Base-by-base conservation (phyloP, 1,140 invertebrate species). In the Scaptomyza montana region DNA sequence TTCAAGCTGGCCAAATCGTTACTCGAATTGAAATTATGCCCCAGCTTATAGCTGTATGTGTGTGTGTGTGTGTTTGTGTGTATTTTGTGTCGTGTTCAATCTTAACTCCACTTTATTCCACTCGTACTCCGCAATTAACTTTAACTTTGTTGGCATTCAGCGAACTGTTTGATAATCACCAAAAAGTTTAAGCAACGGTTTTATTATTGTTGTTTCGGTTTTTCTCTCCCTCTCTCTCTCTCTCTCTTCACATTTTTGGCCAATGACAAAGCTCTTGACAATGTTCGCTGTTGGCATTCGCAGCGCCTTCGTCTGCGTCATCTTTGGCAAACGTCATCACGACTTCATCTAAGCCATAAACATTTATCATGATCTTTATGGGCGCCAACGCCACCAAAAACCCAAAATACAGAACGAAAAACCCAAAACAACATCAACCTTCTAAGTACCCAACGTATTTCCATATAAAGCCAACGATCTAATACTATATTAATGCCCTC, bases 221-320 rank as follows among this genome's bases (percentile, higher is more conserved):
- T 9, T 1, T 36, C 33, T 33, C 30, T 33, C 30, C 9, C 7
- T 36, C 30, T 33, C 30, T 36, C 7, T 36, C 2, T 36, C 8
- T 9, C 8, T 9, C 8, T 36, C 2, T 36, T 60, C 64, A 55
- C 61, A 70, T 77, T 78, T 65, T 86, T 75, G 67, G 53, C 60
- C 82, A 87, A 87, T 87, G 82, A 89, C 84, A 79, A 87, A 71
- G 50, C 73, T 60, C 68, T 89, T 79, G 71, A 68, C 41, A 67
- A 74, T 66, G 45, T 45, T 36, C 6, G 7, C 43, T 49, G n/a
- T 64, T 41, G 49, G 33, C 43, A 46, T 56, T 47, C 19, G 39
- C 39, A 25, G 13, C 12, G 0, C 12, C 19, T n/a, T n/a, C 16
- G 10, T 21, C 13, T 19, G 68, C 61, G 68, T 71, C 68, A 71